Percentiles rank a stretch among this genome's conserved stretches.
phyloP scores from a whole-genome alignment of 1,140 invertebrate species.

The Homarus americanus region DNA sequence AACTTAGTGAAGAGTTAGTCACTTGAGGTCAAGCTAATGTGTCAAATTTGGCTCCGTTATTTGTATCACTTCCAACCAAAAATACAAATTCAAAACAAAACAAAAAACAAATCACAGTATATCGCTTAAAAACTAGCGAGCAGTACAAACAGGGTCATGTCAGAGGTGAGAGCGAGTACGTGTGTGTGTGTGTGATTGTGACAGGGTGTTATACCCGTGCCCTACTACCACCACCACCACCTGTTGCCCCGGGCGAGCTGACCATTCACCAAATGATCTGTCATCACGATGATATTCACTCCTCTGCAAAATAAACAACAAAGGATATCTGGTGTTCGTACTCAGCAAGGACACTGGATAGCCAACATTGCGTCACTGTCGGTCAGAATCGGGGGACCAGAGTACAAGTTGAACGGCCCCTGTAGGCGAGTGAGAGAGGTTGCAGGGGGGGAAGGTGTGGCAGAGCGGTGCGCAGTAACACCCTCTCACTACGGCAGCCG shows the following conservation, averaged over 20 bases:
- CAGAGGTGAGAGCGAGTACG: not conserved
- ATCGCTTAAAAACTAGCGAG: not conserved
- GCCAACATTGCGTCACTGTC: not conserved
- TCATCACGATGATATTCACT: no score
- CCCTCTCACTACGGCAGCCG: not conserved
- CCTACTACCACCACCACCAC: not conserved
- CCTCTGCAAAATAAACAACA: no score
- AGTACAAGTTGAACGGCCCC: not conserved
- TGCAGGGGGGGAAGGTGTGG: not conserved
- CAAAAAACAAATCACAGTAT: not conserved
- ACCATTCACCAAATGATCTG: not conserved
- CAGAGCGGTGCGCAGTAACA: not conserved
- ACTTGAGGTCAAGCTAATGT: no score
- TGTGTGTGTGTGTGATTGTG: not conserved
- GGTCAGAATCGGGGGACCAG: not conserved
- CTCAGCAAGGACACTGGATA: not conserved
- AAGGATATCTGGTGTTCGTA: not conserved
- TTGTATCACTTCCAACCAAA: not conserved
- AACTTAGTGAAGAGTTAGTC: not conserved
- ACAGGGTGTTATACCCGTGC: not conserved
- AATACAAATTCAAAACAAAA: not conserved
- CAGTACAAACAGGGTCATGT: not conserved
- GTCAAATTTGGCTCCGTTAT: not conserved
- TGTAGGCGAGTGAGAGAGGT: not conserved
- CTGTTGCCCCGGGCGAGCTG: constrained; percentile 1